Evolutionary conservation across 2,113 vertebrate species (phyloP), one percentile per base, ranked within the genome.

Genomic region (Xenus cinereus): DNA sequence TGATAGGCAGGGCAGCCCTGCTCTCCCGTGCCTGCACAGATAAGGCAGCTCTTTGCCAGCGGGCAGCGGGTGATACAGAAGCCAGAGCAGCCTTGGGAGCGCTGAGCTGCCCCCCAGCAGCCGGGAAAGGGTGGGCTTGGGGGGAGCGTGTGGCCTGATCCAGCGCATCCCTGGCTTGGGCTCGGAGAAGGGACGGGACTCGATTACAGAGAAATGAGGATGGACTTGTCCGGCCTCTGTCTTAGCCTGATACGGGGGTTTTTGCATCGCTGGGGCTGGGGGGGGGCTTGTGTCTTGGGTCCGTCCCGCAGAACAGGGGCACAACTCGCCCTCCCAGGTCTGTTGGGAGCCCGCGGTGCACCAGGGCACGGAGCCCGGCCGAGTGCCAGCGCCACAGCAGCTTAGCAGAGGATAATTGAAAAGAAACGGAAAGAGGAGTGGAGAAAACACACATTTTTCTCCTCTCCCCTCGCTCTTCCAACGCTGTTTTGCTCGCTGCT

Each of bases 21-120:
- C 43, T 68, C 79, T 72, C 50, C 85, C 74, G 24, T 9, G 78
- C 71, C 93, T 53, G 86, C 60, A 1, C 80, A 59, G 97, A 97
- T 96, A 97, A 96, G 79, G 93, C 83, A 78, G 87, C 93, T 81
- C 63, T 4, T 27, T 53, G 92, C 79, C 71, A 48, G 77, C 13
- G 16, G 59, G 85, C 73, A 41, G 66, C 5, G 12, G 84, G 82
- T 28, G 88, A 86, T 23, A 10, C 51, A 27, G 63, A 20, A 45
- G 75, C 48, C 12, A 43, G 32, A 24, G 66, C 41, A 46, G 71
- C 60, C 35, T 12, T 28, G 1, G 8, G 53, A 33, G 43, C 5
- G 4, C 24, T 7, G 50, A 80, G 68, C 45, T 7, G 11, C 62
- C 51, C 0, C 4, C 50, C 51, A 48, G 78, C 50, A 10, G 50